A percentile compares a stretch with the other conserved stretches of the same genome.
Conservation (phyloP, 2,113 vertebrate genomes). For the Rhabdornis inornatus region DNA sequence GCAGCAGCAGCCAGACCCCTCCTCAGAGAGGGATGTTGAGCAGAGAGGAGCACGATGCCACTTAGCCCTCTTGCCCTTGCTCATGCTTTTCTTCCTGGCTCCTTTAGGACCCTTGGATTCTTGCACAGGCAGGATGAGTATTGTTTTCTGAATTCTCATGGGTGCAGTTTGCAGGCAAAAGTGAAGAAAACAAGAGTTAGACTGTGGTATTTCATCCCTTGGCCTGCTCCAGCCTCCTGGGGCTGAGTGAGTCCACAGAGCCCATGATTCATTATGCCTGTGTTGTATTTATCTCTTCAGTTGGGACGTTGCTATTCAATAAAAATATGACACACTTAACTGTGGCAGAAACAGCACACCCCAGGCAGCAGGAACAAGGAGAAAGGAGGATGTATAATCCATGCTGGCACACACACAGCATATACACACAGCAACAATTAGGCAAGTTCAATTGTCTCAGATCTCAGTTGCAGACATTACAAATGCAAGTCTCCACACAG, state of each 20-base stretch:
- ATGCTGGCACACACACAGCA: not conserved
- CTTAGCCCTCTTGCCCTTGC: not conserved
- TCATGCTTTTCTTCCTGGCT: not conserved
- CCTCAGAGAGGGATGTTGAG: rapidly evolving
- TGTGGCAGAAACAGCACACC: not conserved
- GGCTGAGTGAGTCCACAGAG: not conserved
- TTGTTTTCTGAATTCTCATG: not conserved
- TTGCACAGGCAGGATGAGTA: no score
- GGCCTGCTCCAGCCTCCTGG: not conserved
- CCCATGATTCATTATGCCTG: not conserved
- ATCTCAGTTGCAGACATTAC: not conserved
- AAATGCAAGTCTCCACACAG: not conserved
- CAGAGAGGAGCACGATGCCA: rapidly evolving
- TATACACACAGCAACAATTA: not conserved
- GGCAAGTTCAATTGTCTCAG: slow-evolving; percentile 4
- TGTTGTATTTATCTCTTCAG: not conserved
- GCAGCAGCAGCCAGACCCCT: not conserved
- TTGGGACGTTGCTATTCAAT: not conserved
- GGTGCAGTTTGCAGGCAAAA: not conserved
- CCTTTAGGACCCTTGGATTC: no score
- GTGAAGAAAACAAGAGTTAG: not conserved
- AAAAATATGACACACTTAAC: not conserved
- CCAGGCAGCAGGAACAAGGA: not conserved
- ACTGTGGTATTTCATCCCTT: not conserved
- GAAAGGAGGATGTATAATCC: not conserved